Percentiles rank a stretch among this genome's conserved stretches.
phyloP scores from a whole-genome alignment of 1,140 invertebrate species.

The Halictus rubicundus region DNA sequence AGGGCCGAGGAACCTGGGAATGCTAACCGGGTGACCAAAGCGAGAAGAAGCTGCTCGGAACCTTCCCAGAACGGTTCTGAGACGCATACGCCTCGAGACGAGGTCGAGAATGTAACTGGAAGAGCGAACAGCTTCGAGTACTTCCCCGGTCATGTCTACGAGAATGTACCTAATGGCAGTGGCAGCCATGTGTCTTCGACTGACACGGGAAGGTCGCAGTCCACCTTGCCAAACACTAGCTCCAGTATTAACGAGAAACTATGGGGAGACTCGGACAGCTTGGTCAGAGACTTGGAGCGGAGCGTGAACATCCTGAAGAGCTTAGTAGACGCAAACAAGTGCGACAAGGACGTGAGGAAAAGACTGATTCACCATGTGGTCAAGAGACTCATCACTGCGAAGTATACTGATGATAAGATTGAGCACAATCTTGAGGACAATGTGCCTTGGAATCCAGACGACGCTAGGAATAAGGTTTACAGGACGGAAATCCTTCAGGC shows the following conservation, averaged over 20 bases:
- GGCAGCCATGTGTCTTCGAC: constrained; percentile 70
- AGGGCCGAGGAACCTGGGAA: background rate
- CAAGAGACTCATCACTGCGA: constrained; percentile 76
- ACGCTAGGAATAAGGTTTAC: constrained; percentile 75
- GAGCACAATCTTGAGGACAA: constrained; percentile 75
- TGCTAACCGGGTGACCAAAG: constrained; percentile 13
- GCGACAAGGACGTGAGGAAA: constrained; percentile 75
- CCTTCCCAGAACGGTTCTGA: constrained; percentile 65
- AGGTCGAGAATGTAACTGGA: constrained; percentile 71
- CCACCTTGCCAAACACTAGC: constrained; percentile 77
- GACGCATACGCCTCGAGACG: constrained; percentile 66
- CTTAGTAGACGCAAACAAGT: constrained; percentile 77
- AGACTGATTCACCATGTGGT: constrained; percentile 79
- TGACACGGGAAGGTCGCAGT: constrained; percentile 72
- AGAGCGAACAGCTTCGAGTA: constrained; percentile 81
- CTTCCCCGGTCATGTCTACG: constrained; percentile 79
- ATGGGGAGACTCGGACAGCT: constrained; percentile 76
- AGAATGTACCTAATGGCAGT: constrained; percentile 71
- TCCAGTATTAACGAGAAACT: constrained; percentile 79
- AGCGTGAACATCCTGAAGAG: constrained; percentile 78
- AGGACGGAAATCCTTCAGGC: constrained; percentile 74
- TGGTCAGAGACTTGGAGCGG: constrained; percentile 77
- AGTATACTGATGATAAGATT: constrained; percentile 77
- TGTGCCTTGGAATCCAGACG: constrained; percentile 77
- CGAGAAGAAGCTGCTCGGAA: constrained; percentile 58